Evolutionary conservation across 2,113 vertebrate genomes (phyloP).

Genomic region (Scomber colias): DNA sequence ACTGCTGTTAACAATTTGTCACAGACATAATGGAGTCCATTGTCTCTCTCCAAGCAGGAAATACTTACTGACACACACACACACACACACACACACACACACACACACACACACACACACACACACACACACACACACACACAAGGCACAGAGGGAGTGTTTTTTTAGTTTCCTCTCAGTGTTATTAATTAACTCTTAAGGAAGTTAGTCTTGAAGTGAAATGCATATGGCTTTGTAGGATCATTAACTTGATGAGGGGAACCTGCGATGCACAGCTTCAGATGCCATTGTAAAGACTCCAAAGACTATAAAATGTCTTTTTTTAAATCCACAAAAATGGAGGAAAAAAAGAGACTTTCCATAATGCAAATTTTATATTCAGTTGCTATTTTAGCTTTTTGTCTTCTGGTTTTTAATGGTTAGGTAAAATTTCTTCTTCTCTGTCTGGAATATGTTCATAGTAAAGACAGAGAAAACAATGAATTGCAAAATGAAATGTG

Average conservation of each 20-base stretch:
- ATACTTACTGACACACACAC: conserved; percentile 7
- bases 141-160: neutral
- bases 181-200: conserved; percentile 41
- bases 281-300: too few species aligned
- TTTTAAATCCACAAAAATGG: too few species aligned
- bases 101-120: conserved; percentile 6
- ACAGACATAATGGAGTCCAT: conserved; percentile 32
- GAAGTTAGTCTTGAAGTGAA: conserved; percentile 22
- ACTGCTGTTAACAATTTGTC: conserved; percentile 1
- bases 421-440: too few species aligned
- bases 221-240: conserved; percentile 5
- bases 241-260: conserved; percentile 26
- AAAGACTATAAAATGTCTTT: too few species aligned
- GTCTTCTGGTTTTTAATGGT: too few species aligned
- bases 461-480: neutral
- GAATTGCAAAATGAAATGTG: too few species aligned
- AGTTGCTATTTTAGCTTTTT: too few species aligned
- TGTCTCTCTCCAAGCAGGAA: conserved; percentile 54
- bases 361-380: too few species aligned
- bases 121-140: conserved; percentile 15
- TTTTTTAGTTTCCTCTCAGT: conserved; percentile 9
- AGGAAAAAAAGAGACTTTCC: too few species aligned
- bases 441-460: too few species aligned
- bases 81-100: conserved; percentile 14
- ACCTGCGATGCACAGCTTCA: neutral